Evolutionary conservation across 2,888 invertebrate species (phyloP).

Genomic region (Watsonalla cultraria): DNA sequence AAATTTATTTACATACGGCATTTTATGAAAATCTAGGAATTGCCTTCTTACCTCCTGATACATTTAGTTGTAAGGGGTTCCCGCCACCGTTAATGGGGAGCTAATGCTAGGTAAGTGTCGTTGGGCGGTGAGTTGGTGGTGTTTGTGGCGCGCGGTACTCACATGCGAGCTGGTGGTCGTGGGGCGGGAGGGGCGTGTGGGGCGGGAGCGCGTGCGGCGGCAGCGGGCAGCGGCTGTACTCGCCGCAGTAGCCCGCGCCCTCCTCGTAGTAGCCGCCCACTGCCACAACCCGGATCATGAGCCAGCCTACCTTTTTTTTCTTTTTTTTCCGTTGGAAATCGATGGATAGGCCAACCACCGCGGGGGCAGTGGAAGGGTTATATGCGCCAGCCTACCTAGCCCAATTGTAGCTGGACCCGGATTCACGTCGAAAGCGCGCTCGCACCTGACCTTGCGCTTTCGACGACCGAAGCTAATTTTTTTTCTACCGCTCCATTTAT

Average conservation of each 20-base stretch:
- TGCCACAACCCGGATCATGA: constrained; percentile 44
- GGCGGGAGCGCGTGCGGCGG: constrained; percentile 38
- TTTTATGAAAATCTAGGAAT: background rate
- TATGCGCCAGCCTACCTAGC: constrained; percentile 14
- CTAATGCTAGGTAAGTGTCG: background rate
- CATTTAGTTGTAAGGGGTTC: background rate
- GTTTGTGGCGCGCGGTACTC: constrained; percentile 36
- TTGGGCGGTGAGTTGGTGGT: background rate
- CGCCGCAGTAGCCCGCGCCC: constrained; percentile 59
- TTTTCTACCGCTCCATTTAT: background rate
- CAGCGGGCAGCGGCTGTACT: constrained; percentile 59
- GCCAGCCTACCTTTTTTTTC: constrained; percentile 24
- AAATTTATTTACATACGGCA: background rate
- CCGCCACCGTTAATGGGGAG: background rate
- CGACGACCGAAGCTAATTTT: background rate
- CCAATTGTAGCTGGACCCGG: constrained; percentile 10
- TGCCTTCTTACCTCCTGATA: background rate
- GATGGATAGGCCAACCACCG: no score
- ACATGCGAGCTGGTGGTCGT: constrained; percentile 60
- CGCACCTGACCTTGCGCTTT: background rate
- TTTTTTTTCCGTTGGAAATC: no score
- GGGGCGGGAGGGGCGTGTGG: constrained; percentile 30
- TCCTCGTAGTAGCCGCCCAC: constrained; percentile 76
- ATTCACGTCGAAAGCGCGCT: constrained; percentile 9
- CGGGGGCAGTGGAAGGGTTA: no score